Percentiles rank a stretch among this genome's conserved stretches.
These are phyloP conservation scores for Atherinomorus stipes DNA, from an alignment of 2,113 vertebrate species.

Conservation along the genomic window DNA sequence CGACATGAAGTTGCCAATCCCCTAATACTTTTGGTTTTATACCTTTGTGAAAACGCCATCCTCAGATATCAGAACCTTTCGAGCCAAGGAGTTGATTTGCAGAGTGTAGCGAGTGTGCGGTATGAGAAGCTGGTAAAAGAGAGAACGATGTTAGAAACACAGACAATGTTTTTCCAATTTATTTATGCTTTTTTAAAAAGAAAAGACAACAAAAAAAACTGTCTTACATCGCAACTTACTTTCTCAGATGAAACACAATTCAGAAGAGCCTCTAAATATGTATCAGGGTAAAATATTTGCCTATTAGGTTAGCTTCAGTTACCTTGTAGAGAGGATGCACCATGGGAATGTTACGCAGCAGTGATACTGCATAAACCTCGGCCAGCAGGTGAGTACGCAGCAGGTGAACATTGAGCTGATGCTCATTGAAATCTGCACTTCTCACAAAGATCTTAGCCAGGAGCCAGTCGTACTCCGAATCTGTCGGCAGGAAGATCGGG, in stretches of 20 bases:
- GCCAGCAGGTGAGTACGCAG: slow-evolving; percentile 83
- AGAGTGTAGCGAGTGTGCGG: slow-evolving; percentile 76
- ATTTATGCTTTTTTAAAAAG: too few species aligned
- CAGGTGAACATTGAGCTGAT: slow-evolving; percentile 80
- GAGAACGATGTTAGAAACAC: too few species aligned
- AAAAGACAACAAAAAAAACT: not conserved
- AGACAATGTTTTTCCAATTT: too few species aligned
- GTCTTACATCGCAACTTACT: not conserved
- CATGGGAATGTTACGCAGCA: slow-evolving; percentile 80
- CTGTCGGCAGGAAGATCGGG: slow-evolving; percentile 81
- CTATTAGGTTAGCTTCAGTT: not conserved
- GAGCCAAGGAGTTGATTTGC: slow-evolving; percentile 72
- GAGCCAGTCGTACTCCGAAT: slow-evolving; percentile 81
- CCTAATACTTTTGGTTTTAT: not conserved
- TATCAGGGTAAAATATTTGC: too few species aligned
- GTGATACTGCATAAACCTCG: slow-evolving; percentile 82
- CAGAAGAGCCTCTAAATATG: too few species aligned
- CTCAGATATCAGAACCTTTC: slow-evolving; percentile 53
- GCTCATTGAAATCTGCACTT: slow-evolving; percentile 79
- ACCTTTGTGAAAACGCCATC: slow-evolving; percentile 58
- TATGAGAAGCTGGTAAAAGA: slow-evolving; percentile 61
- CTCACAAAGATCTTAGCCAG: slow-evolving; percentile 83
- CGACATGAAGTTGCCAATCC: not conserved
- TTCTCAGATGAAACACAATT: too few species aligned
- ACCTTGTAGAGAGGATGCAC: slow-evolving; percentile 85